Base-by-base conservation (phyloP, 2,797 vertebrate species). In the Poeciliopsis turneri region DNA sequence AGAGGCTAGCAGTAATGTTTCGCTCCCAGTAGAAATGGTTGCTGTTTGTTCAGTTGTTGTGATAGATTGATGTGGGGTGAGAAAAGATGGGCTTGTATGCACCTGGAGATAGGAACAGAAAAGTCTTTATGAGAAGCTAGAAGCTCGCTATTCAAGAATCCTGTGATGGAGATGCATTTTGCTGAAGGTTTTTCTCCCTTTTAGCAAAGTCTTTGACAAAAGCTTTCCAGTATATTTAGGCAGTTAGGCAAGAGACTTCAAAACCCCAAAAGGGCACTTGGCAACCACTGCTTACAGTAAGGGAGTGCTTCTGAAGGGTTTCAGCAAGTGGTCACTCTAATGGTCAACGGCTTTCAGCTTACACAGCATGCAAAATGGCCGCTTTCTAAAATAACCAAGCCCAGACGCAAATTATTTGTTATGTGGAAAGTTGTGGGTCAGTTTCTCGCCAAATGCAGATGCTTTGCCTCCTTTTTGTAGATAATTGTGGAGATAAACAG, bases 11-110 rank as follows among this genome's bases (percentile, higher is more conserved):
- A 77, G 91, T 93, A 92, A 93, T 93, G 90, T 88, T 90, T 82
- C 80, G 88, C 75, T 89, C 88, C 89, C 84, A 75, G 86, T 92
- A 90, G 92, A 93, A 94, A 93, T 91, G 80, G 84, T 84, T 88
- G 90, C 86, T 91, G 90, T 94, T 94, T 94, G 91, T 93, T 91
- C 90, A 94, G 88, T 92, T 94, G 93, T 94, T 93, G 87, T 92
- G 89, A 90, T 90, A 91, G 93, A 94, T 94, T 91, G 90, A 92
- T 92, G 91, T 83, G 82, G 77, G 84, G 79, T 84, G 82, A 83
- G 88, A 87, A 92, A 90, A 88, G 81, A 93, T 88, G 88, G 84
- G 87, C 72, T 92, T 94, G 92, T 91, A 89, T 89, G 87, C 92
- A 93, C 92, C 88, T 91, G 89, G 82, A 92, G 86, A 90, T 84